phyloP scores from a whole-genome alignment of 2,797 vertebrate species.

The Sus cebifrons region DNA sequence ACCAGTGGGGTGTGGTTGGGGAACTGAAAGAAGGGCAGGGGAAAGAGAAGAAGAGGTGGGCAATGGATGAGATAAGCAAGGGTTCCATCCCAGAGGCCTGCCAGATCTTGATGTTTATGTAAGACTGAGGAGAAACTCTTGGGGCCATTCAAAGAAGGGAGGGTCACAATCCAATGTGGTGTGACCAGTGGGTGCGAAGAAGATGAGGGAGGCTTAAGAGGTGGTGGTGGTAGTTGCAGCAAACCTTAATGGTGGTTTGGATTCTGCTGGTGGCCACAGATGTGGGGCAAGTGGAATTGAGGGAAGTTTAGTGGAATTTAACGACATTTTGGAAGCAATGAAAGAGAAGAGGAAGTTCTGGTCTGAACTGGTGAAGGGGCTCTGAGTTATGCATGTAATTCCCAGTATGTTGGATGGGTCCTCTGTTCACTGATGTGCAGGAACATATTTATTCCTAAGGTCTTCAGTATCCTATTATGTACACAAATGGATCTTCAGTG shows the following conservation, averaged over 20 bases:
- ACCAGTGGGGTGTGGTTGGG: not conserved
- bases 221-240: not conserved
- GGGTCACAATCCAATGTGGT: not conserved
- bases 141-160: not conserved
- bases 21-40: not conserved
- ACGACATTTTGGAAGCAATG: not conserved
- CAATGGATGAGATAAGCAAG: not conserved
- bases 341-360: not conserved
- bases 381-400: not conserved
- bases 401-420: not conserved
- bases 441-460: not conserved
- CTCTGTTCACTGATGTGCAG: not conserved
- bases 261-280: not conserved
- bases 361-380: too few species aligned
- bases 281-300: not conserved
- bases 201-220: not conserved
- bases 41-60: not conserved
- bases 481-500: constrained; percentile 6
- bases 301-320: not conserved
- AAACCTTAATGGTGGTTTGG: not conserved
- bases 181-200: too few species aligned
- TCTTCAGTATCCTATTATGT: not conserved
- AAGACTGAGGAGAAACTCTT: not conserved
- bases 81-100: not conserved
- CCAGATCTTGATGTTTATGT: not conserved